Evolutionary conservation across 2,113 vertebrate genomes (phyloP), one percentile per base, ranked within the genome.

Genomic region (Oostethus manadensis): DNA sequence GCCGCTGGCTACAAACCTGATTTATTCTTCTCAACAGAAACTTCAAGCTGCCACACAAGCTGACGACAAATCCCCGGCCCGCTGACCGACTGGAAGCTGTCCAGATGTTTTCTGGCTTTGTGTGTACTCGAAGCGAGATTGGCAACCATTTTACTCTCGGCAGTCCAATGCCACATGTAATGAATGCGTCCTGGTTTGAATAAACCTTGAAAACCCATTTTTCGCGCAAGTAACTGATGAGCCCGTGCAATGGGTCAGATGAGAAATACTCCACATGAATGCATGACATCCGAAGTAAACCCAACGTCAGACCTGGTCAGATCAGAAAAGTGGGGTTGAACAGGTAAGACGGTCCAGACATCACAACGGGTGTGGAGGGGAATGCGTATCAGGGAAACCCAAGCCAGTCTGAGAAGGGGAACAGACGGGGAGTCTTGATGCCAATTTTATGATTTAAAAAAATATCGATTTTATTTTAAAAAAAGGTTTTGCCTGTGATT

Each of bases 181-280:
- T 76, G 76, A 1, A 80, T 85, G 80, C 78, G 63, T 86, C 70
- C 60, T 68, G 71, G 64, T 61, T 55, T 65, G 69, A 70, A 77
- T 85, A 84, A 82, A 88, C 82, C 84, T 59, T 65, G 42, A 3
- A 48, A 62, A 48, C 68, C 16, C 62, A 74, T 78, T 74, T 65
- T 77, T 71, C 22, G 17, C 42, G 64, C 77, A 77, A 75, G 76
- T 80, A 79, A 50, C 73, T 42, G 64, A 65, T 73, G 58, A 71
- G 68, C 67, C 69, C 72, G 22, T 70, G 23, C 26, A 42, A 57
- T 44, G 21, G 53, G 46, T 22, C 45, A 6, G 56, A 22, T 71
- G 70, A 76, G 68, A 67, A 70, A 69, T 58, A 46, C 15, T 21
- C 54, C 57, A 47, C 64, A 70, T 63, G 59, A 43, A 62, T 9